Conservation (phyloP, 1,140 invertebrate genomes). For the Lamellibrachia luymesi region DNA sequence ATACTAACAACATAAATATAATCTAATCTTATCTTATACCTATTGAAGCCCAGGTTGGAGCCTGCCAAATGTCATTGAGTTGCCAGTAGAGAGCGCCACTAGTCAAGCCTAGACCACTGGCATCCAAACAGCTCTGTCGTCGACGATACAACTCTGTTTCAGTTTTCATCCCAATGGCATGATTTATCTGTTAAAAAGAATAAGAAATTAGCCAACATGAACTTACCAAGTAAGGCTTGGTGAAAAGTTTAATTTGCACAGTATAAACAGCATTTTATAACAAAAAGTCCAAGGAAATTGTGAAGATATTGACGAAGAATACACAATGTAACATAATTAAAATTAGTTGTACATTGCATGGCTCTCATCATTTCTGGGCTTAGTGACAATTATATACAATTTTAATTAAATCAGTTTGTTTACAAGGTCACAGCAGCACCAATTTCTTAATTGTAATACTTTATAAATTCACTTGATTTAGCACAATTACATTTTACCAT, state of each 20-base stretch:
- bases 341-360: too few species aligned
- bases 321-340: not conserved
- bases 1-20: not conserved
- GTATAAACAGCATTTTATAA: not conserved
- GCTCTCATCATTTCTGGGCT: too few species aligned
- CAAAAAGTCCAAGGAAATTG: not conserved
- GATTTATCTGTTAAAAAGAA: constrained; percentile 67
- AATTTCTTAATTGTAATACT: too few species aligned
- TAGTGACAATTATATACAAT: too few species aligned
- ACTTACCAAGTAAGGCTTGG: too few species aligned
- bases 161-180: constrained; percentile 81
- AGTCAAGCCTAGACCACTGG: constrained; percentile 55
- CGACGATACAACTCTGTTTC: constrained; percentile 88
- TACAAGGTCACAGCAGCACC: too few species aligned
- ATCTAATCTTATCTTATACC: constrained; percentile 32
- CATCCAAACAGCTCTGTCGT: constrained; percentile 54
- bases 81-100: constrained; percentile 99
- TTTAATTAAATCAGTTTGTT: too few species aligned
- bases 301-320: not conserved
- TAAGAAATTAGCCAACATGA: not conserved
- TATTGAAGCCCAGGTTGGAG: constrained; percentile 81
- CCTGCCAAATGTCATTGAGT: constrained; percentile 97
- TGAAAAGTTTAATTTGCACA: too few species aligned
- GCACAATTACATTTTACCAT: too few species aligned
- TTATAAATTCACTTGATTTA: too few species aligned